Evolutionary conservation across 2,113 vertebrate genomes (phyloP).

Genomic region (Chionis minor): DNA sequence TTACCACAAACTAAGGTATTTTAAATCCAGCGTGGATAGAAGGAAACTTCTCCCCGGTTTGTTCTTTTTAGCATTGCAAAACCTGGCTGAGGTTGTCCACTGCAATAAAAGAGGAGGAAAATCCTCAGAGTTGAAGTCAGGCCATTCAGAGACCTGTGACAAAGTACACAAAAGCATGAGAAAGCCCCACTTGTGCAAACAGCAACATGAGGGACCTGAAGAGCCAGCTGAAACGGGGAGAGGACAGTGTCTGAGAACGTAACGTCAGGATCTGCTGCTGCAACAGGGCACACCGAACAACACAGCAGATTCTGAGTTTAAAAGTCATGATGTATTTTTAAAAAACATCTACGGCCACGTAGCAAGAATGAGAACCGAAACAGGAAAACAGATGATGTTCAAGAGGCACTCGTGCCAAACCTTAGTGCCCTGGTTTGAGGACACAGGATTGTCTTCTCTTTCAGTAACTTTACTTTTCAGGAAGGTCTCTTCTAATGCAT

Average conservation of each 20-base stretch:
- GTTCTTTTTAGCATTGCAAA: background rate
- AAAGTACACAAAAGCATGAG: background rate
- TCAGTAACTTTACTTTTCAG: too few relatives aligned
- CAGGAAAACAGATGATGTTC: background rate
- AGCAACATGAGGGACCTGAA: background rate
- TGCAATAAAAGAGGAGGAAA: background rate
- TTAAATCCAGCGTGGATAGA: background rate
- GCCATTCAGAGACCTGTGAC: background rate
- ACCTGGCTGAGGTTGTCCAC: background rate
- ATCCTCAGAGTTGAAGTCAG: background rate
- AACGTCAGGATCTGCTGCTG: background rate
- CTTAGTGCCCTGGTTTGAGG: background rate
- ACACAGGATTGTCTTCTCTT: too few relatives aligned
- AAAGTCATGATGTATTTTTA: background rate
- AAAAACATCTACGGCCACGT: background rate
- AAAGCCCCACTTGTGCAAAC: constrained; percentile 8
- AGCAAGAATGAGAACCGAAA: background rate
- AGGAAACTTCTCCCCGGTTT: background rate
- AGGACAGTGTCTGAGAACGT: background rate
- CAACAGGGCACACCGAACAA: background rate
- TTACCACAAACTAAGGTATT: background rate
- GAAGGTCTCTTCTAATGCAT: too few relatives aligned
- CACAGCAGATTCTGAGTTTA: background rate
- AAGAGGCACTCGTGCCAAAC: background rate
- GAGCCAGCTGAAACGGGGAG: background rate